phyloP scores from a whole-genome alignment of 1,140 invertebrate genomes.

The Luehdorfia chinensis region DNA sequence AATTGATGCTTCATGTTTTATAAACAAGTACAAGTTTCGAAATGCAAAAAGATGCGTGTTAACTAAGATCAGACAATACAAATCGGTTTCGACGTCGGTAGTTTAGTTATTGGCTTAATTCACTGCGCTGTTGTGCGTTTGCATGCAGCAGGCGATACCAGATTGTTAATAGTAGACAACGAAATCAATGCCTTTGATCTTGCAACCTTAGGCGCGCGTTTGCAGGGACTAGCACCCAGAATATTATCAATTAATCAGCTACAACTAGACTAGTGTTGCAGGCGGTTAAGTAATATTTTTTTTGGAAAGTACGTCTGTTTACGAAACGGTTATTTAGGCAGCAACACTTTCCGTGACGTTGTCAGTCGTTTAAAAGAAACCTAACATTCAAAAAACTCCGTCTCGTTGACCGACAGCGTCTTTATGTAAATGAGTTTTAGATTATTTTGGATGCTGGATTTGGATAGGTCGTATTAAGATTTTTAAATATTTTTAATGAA shows the following conservation, averaged over 20 bases:
- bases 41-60: slow-evolving; percentile 4
- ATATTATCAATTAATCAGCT: slow-evolving; percentile 14
- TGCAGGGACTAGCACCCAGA: neutral
- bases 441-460: too few relatives aligned
- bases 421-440: too few relatives aligned
- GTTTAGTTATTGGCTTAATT: slow-evolving; percentile 11
- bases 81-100: neutral
- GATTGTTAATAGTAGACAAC: slow-evolving; percentile 14
- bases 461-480: too few relatives aligned
- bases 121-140: neutral
- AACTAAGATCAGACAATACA: slow-evolving; percentile 1
- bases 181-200: slow-evolving; percentile 13
- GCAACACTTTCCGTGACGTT: too few relatives aligned
- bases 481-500: too few relatives aligned
- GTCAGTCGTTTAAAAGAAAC: too few relatives aligned
- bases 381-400: too few relatives aligned
- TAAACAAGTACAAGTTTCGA: too few relatives aligned
- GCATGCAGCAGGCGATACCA: slow-evolving; percentile 14
- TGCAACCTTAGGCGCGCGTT: slow-evolving; percentile 5
- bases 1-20: too few relatives aligned
- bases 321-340: too few relatives aligned
- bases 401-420: too few relatives aligned
- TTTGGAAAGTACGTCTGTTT: too few relatives aligned
- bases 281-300: slow-evolving; percentile 2
- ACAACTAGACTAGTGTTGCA: neutral